Evolutionary conservation across 2,888 invertebrate species (phyloP), one percentile per base, ranked within the genome.

Genomic region (Acronicta aceris): DNA sequence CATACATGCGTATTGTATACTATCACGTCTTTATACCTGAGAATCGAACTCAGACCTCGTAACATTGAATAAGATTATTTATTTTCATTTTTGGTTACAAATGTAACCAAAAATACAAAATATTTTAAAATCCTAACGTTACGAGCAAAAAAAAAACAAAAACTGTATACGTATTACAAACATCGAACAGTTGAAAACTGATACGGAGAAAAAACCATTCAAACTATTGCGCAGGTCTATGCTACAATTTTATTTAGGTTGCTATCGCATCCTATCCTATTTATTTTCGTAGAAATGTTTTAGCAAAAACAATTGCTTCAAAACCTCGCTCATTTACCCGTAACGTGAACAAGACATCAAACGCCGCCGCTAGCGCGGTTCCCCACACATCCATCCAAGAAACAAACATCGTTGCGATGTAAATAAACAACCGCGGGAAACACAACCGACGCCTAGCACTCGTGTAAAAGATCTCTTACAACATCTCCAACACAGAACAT

Each of bases 401-500:
- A 59, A 72, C 59, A 58, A 74, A 65, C 59, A 66, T 67, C 55
- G 40, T 15, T 41, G 53, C 45, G 47, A 49, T 62, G 58, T 74
- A 71, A 64, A 71, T 59, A 74, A 62, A 65, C 68, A 58, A 25
- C 55, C 64, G 48, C 57, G 43, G 48, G n/a, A 54, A 40, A 43
- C n/a, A 33, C n/a, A 33, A 12, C 38, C 17, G 36, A 46, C 55
- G 45, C 52, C 50, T 50, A 54, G 50, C 61, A 52, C 64, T 64
- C 49, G 47, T 76, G 68, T 67, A 57, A 36, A 57, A 65, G 65
- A 67, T 71, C 65, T 60, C 52, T 73, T 74, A 76, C 57, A 79
- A 55, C 56, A 48, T 61, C 62, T 61, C 60, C 66, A 60, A 54
- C 60, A 65, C 45, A 61, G 78, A 74, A 76, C 76, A 77, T 87